Percentiles rank a stretch among this genome's conserved stretches.
Evolutionary conservation across 2,113 vertebrate genomes (phyloP).

Genomic region (Cariama cristata): DNA sequence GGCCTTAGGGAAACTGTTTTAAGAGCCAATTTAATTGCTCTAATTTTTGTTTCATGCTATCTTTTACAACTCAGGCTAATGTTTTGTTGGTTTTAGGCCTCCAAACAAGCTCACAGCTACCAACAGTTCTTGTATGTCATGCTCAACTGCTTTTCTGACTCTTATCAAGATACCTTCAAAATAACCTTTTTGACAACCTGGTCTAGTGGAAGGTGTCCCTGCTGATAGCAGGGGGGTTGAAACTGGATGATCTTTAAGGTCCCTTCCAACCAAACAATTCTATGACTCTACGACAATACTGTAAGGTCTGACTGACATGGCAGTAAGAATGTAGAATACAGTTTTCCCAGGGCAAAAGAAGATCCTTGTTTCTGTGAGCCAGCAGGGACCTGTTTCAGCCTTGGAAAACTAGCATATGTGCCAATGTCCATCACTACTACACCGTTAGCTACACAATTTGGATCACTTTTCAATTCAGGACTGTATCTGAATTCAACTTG

Average conservation of each 20-base stretch:
- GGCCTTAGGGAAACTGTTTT: background rate
- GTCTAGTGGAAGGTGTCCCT: no score
- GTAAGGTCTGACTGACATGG: background rate
- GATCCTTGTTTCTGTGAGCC: background rate
- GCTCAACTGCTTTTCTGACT: background rate
- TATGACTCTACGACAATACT: background rate
- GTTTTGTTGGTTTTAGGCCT: background rate
- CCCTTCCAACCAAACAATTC: no score
- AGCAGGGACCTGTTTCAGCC: background rate
- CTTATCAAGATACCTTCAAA: background rate
- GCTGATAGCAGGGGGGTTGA: no score
- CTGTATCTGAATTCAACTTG: background rate
- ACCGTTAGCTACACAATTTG: background rate
- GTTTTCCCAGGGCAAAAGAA: background rate
- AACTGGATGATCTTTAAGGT: no score
- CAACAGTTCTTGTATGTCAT: background rate
- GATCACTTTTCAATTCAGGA: background rate
- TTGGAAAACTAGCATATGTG: background rate
- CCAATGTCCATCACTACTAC: background rate
- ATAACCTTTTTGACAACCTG: background rate
- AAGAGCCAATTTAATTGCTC: background rate
- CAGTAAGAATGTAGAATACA: background rate
- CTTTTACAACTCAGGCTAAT: background rate
- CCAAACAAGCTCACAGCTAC: background rate
- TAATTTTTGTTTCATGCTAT: background rate